Percentiles rank a stretch among this genome's conserved stretches.
phyloP scores from a whole-genome alignment of 2,113 vertebrate genomes.

The Ptilonorhynchus violaceus region DNA sequence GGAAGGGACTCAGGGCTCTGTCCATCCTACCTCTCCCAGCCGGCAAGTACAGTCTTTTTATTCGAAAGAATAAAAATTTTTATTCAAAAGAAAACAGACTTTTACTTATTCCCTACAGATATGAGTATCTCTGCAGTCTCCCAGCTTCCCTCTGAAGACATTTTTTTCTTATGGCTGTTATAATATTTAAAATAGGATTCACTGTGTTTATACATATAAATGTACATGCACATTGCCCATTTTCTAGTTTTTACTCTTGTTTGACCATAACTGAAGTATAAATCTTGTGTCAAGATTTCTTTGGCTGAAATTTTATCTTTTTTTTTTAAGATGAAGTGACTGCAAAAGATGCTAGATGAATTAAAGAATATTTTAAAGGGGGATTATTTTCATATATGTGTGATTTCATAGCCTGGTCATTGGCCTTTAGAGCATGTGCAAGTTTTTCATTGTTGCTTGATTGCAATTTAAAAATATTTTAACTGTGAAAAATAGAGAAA shows the following conservation, averaged over 20 bases:
- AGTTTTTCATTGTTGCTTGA: background rate
- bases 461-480: background rate
- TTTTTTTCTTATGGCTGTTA: background rate
- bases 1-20: background rate
- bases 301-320: background rate
- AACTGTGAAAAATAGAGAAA: background rate
- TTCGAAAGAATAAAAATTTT: background rate
- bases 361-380: background rate
- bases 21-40: background rate
- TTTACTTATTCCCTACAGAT: background rate
- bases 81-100: background rate
- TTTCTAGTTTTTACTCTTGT: background rate
- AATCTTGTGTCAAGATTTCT: background rate
- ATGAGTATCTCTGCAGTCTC: background rate
- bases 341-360: background rate
- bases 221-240: rapidly evolving
- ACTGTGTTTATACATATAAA: background rate
- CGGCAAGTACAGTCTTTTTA: background rate
- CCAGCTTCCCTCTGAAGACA: background rate
- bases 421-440: background rate
- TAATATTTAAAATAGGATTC: background rate
- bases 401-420: background rate
- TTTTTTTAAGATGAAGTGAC: background rate
- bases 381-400: background rate
- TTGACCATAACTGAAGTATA: background rate